Base-by-base conservation (phyloP, 2,888 invertebrate species). In the Alviniconcha strummeri region DNA sequence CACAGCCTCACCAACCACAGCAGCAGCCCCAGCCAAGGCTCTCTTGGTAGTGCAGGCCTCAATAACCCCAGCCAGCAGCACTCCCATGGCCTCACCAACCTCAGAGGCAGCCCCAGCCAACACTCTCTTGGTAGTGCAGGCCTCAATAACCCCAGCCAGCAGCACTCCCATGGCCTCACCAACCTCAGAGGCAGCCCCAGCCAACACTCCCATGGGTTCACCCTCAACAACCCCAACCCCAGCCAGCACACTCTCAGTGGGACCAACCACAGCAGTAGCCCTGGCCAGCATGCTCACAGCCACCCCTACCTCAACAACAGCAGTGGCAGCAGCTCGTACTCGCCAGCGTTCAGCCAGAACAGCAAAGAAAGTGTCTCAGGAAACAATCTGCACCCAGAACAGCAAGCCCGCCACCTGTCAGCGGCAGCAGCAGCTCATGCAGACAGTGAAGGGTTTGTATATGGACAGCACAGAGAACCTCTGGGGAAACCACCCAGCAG, bases 381-480 rank as follows among this genome's bases (percentile, higher is more conserved):
- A 54, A 55, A 56, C 36, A 36, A 36, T 0, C 75, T 13, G 11
- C 36, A 60, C 36, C 78, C 57, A 1, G 60, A 78, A 0, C 78
- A 36, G 36, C 36, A 78, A 11, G 9, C 0, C 13, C 19, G 5
- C 67, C 77, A n/a, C 77, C 19, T 57, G 15, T 5, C 77, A 1
- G 4, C 19, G 6, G 64, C 60, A 15, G 17, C 52, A 15, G 67
- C 19, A 11, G 9, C 13, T 60, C 60, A 60, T 60, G 9, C 60
- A 52, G 79, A 79, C 5, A 7, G 56, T 13, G 56, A 77, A 77
- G 77, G 77, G 9, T 77, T 77, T 57, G 77, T 77, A 19, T 79
- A 79, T 64, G 67, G 79, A 15, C 67, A 79, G 8, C 67, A 60
- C n/a, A 64, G 79, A 36, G 79, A 79, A 52, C 64, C 79, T 19